Conservation (phyloP, 30 jellyfish, hydroid and myxozoan species). For the Sanderia malayensis region DNA sequence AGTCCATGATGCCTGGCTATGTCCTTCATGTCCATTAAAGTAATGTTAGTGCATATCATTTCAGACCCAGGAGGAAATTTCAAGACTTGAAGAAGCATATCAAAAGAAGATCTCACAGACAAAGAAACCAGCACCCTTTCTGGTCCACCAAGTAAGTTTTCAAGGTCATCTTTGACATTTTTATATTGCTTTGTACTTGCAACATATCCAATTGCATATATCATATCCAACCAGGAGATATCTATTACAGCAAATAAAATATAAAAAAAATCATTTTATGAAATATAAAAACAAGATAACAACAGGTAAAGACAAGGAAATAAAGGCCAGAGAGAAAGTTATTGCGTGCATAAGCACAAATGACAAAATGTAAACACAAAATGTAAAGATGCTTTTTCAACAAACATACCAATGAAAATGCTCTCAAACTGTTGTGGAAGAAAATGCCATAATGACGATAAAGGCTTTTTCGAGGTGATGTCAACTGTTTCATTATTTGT, state of each 20-base stretch:
- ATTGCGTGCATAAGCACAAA: background rate
- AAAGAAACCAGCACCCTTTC: slow-evolving; percentile 33
- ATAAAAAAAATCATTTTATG: background rate
- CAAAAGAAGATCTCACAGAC: slow-evolving; percentile 61
- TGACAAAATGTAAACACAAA: background rate
- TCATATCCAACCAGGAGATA: slow-evolving; percentile 47
- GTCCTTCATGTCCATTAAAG: slow-evolving; percentile 39
- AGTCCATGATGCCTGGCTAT: slow-evolving; percentile 64
- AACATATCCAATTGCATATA: slow-evolving; percentile 23
- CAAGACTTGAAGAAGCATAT: slow-evolving; percentile 50
- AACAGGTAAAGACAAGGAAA: background rate
- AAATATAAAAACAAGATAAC: background rate
- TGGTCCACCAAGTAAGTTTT: slow-evolving; percentile 58
- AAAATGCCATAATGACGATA: background rate
- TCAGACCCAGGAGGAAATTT: slow-evolving; percentile 55
- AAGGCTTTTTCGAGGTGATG: background rate
- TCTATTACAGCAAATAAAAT: slow-evolving; percentile 14
- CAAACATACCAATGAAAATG: background rate
- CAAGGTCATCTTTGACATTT: slow-evolving; percentile 26
- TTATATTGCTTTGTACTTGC: slow-evolving; percentile 5
- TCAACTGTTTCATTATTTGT: no score
- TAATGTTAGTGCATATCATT: slow-evolving; percentile 43
- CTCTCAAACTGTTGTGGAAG: background rate
- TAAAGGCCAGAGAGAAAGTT: background rate
- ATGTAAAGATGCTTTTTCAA: background rate